These are phyloP conservation scores for Lepidochrysops patricia DNA, from an alignment of 2,888 invertebrate species.

Conservation along the genomic window DNA sequence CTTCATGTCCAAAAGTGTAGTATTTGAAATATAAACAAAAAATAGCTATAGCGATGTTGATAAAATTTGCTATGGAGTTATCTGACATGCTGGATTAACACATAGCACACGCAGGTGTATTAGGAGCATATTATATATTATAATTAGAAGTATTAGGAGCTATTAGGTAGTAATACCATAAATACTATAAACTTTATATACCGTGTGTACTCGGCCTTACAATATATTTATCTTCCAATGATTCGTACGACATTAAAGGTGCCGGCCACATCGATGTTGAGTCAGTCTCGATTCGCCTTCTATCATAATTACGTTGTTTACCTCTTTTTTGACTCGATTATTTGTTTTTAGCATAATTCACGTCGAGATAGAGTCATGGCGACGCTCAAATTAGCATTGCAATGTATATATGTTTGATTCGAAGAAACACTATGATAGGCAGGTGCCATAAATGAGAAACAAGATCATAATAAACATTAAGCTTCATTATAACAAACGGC, in stretches of 20 bases:
- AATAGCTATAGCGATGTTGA: too few species aligned
- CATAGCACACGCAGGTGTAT: too few species aligned
- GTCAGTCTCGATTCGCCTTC: constrained; percentile 32
- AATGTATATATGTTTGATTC: neutral
- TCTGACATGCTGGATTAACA: too few species aligned
- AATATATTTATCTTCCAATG: constrained; percentile 21
- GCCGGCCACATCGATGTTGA: constrained; percentile 34
- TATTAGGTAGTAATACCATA: too few species aligned
- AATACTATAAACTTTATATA: constrained; percentile 10
- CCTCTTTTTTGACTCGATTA: constrained; percentile 41
- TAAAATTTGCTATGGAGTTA: too few species aligned
- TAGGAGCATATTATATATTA: too few species aligned
- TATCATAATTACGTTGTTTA: constrained; percentile 47
- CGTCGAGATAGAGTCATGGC: neutral
- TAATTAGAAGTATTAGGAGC: too few species aligned
- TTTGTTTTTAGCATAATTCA: constrained; percentile 14
- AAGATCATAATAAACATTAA: neutral
- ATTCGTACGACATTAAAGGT: constrained; percentile 30
- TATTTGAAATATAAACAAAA: too few species aligned
- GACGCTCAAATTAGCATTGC: neutral
- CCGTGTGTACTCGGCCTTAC: constrained; percentile 17
- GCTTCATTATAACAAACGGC: too few species aligned
- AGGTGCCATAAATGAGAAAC: neutral
- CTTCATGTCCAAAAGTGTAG: too few species aligned
- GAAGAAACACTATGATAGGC: neutral